A percentile compares a stretch with the other conserved stretches of the same genome.
Conservation (phyloP, 2,797 vertebrate genomes). For the Podarcis lilfordi region DNA sequence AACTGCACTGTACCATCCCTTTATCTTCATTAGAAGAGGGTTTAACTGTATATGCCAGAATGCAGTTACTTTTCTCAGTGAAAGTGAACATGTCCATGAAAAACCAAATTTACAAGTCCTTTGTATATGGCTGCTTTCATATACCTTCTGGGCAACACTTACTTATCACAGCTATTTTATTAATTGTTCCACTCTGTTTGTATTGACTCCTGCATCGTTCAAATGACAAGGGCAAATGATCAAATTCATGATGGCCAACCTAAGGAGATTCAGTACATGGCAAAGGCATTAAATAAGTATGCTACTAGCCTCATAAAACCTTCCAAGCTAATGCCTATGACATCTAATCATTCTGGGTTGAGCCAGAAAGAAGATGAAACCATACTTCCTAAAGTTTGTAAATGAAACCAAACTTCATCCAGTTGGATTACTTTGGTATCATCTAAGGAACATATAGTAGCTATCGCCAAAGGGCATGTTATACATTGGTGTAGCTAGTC, state of each 20-base stretch:
- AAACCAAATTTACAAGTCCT: neutral
- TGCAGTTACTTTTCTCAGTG: neutral
- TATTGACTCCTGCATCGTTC: neutral
- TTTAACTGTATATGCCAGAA: neutral
- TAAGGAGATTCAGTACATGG: neutral
- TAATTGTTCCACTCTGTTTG: neutral
- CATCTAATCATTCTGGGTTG: neutral
- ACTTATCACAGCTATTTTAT: neutral
- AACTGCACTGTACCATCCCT: neutral
- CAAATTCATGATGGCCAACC: too few relatives aligned
- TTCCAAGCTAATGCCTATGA: neutral
- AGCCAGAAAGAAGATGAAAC: neutral
- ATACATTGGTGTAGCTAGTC: neutral
- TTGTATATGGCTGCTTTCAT: neutral
- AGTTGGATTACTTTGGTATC: neutral
- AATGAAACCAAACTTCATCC: neutral
- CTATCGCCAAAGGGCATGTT: neutral
- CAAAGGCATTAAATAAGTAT: neutral
- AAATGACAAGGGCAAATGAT: neutral
- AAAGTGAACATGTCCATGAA: neutral
- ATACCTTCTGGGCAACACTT: neutral
- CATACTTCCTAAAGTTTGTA: neutral
- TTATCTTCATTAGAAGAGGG: neutral
- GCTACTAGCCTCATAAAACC: neutral
- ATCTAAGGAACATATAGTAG: too few relatives aligned